A percentile compares a stretch with the other conserved stretches of the same genome.
These are phyloP conservation scores for Halisarca cf. caerulea DNA, from an alignment of 37 sponge, comb jelly and placozoan genomes.

Conservation along the genomic window DNA sequence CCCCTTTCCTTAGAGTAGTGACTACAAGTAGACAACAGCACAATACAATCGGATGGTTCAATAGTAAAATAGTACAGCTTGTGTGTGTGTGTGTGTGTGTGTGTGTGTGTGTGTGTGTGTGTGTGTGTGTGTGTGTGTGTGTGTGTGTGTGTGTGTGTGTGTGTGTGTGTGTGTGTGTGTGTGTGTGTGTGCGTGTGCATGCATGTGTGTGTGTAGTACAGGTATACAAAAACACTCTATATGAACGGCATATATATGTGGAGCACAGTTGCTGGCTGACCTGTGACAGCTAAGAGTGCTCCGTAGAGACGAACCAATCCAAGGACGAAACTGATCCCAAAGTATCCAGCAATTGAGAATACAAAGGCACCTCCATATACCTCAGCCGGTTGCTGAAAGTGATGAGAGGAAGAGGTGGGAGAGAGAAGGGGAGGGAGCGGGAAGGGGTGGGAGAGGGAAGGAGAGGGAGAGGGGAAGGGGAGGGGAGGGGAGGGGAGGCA, in stretches of 20 bases:
- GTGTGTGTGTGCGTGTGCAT: slow-evolving; percentile 25
- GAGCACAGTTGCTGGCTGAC: slow-evolving; percentile 13
- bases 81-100: slow-evolving; percentile 9
- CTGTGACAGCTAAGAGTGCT: slow-evolving; percentile 77
- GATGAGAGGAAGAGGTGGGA: too few species aligned
- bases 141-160: slow-evolving; percentile 27
- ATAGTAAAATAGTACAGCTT: neutral
- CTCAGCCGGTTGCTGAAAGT: slow-evolving; percentile 44
- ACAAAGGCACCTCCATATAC: slow-evolving; percentile 54
- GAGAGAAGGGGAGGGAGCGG: too few species aligned
- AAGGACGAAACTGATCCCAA: slow-evolving; percentile 82
- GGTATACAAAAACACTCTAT: too few species aligned
- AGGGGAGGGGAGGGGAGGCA: too few species aligned
- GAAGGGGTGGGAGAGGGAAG: too few species aligned
- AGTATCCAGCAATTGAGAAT: slow-evolving; percentile 74
- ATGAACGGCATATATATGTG: neutral
- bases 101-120: slow-evolving; percentile 25
- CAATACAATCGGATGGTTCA: too few species aligned
- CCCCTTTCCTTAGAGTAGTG: slow-evolving; percentile 78
- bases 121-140: slow-evolving; percentile 28
- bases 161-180: slow-evolving; percentile 23
- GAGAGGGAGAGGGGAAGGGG: too few species aligned
- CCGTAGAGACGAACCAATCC: slow-evolving; percentile 63
- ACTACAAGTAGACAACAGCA: slow-evolving; percentile 49
- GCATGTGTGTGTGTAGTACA: neutral